Conservation (phyloP, 2,113 vertebrate species). For the Tenrec ecaudatus region DNA sequence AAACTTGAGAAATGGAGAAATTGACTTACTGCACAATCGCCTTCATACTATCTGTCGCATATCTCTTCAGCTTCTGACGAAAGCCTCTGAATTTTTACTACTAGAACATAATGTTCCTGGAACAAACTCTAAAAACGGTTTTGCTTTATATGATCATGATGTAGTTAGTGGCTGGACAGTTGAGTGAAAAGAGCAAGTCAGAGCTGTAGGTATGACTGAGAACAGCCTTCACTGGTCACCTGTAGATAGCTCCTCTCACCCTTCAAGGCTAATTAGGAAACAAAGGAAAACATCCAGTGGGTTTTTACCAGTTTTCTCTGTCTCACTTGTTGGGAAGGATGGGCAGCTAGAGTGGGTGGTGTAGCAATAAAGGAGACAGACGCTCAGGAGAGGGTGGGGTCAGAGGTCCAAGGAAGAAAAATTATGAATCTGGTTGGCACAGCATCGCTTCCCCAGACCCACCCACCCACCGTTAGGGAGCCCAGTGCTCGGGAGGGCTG, state of each 20-base stretch:
- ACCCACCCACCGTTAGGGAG: not conserved
- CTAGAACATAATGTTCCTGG: constrained; percentile 55
- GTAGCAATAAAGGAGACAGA: constrained; percentile 36
- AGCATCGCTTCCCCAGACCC: constrained; percentile 45
- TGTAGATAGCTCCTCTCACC: constrained; percentile 74
- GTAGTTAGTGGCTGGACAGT: constrained; percentile 60
- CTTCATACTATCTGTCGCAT: not conserved
- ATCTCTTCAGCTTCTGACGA: constrained; percentile 17
- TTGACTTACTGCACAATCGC: not conserved
- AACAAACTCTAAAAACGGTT: constrained; percentile 81
- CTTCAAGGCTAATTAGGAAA: constrained; percentile 22
- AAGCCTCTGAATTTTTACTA: constrained; percentile 35
- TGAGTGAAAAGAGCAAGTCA: constrained; percentile 55
- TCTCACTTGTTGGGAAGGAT: constrained; percentile 70
- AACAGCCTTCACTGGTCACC: constrained; percentile 68
- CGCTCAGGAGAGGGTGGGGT: constrained; percentile 54
- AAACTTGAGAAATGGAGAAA: not conserved
- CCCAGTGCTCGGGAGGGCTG: not conserved
- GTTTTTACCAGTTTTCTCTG: not conserved
- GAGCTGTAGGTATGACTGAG: not conserved
- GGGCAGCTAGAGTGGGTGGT: not conserved
- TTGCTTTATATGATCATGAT: constrained; percentile 71
- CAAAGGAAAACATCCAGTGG: not conserved
- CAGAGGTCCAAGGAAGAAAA: not conserved
- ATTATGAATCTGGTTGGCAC: constrained; percentile 55